Evolutionary conservation across 1,140 invertebrate genomes (phyloP).

Genomic region (Pararge aegeria): DNA sequence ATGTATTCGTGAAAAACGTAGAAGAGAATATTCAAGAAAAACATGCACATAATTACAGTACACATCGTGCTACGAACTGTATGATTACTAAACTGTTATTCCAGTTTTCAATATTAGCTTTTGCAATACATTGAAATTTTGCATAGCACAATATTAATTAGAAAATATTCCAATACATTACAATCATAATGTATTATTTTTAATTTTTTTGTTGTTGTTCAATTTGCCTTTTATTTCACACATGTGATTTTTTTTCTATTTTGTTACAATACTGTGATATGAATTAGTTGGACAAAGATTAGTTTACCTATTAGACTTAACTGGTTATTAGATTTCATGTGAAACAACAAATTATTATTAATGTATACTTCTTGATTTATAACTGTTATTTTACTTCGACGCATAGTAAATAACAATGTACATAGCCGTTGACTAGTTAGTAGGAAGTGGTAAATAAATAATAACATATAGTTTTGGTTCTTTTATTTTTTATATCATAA

Average conservation of each 20-base stretch:
- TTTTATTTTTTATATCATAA: background rate
- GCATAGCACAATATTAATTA: background rate
- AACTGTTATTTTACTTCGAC: slow-evolving; percentile 16
- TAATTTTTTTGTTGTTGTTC: slow-evolving; percentile 8
- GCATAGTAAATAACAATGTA: slow-evolving; percentile 43
- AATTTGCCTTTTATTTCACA: slow-evolving; percentile 5
- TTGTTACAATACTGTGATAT: slow-evolving; percentile 32
- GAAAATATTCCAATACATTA: slow-evolving; percentile 7
- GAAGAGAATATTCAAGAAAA: no score
- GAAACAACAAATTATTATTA: slow-evolving; percentile 3
- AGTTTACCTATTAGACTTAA: slow-evolving; percentile 9
- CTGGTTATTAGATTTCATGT: slow-evolving; percentile 3
- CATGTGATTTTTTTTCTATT: slow-evolving; percentile 11
- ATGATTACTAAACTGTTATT: no score
- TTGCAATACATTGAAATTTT: slow-evolving; percentile 22
- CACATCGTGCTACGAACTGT: no score
- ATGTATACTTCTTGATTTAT: slow-evolving; percentile 8
- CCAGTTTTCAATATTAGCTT: slow-evolving; percentile 2
- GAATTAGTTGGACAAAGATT: slow-evolving; percentile 7
- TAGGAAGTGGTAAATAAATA: slow-evolving; percentile 62
- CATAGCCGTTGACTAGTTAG: slow-evolving; percentile 72
- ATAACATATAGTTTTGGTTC: slow-evolving; percentile 38
- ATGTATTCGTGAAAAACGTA: no score
- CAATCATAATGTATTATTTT: slow-evolving; percentile 6
- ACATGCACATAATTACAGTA: no score